Conservation (phyloP, 2,113 vertebrate species). For the Rhegmatorhina hoffmannsi region DNA sequence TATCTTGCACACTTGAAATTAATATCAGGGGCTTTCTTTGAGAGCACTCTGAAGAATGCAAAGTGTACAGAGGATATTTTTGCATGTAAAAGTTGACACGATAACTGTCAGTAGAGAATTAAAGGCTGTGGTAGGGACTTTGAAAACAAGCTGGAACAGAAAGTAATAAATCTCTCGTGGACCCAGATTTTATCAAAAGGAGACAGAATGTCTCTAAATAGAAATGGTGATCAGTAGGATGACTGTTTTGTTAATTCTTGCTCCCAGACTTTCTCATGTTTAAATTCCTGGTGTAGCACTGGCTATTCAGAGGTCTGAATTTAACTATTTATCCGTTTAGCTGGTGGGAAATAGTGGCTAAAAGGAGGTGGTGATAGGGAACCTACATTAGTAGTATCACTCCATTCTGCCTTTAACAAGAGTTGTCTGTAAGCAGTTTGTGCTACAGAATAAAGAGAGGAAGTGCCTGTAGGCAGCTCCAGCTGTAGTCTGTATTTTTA, state of each 20-base stretch:
- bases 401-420: not conserved
- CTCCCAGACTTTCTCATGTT: not conserved
- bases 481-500: not conserved
- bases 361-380: not conserved
- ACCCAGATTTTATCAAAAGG: constrained; percentile 18
- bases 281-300: not conserved
- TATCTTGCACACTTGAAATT: not conserved
- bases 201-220: not conserved
- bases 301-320: not conserved
- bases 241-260: constrained; percentile 4
- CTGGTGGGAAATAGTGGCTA: not conserved
- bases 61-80: not conserved
- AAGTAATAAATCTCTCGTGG: not conserved
- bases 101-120: not conserved
- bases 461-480: constrained; percentile 2
- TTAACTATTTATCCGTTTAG: not conserved
- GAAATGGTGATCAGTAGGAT: not conserved
- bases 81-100: not conserved
- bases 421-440: not conserved
- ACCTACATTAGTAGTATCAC: accelerated
- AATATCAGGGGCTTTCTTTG: not conserved
- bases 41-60: not conserved
- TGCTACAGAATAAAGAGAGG: constrained; percentile 20
- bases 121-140: not conserved
- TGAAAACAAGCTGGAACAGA: constrained; percentile 15